Evolutionary conservation across 2,113 vertebrate genomes (phyloP).

Genomic region (Alaudala cheleensis): DNA sequence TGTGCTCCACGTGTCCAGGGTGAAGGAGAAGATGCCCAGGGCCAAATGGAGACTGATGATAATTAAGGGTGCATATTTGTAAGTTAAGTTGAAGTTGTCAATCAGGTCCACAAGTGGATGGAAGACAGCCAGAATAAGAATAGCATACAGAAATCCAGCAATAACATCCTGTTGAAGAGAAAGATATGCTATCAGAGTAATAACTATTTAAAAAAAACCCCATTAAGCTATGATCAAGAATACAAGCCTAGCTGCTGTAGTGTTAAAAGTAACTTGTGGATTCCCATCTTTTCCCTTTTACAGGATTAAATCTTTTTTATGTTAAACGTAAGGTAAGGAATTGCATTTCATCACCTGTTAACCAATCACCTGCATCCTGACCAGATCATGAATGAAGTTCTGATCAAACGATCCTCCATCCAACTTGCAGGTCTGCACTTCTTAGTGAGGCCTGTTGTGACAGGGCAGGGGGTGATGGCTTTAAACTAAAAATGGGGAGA

Average conservation of each 20-base stretch:
- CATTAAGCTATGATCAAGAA: not conserved
- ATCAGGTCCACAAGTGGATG: constrained; percentile 86
- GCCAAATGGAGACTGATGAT: constrained; percentile 87
- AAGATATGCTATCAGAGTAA: not conserved
- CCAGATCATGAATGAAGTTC: not conserved
- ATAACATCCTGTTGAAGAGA: constrained; percentile 86
- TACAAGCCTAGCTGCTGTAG: not conserved
- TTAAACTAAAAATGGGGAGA: not conserved
- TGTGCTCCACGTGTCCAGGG: constrained; percentile 96
- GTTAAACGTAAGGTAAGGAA: not conserved
- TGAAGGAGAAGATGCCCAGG: constrained; percentile 93
- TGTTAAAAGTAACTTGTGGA: not conserved
- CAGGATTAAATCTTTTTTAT: not conserved
- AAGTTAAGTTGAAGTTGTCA: constrained; percentile 88
- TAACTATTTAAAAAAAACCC: not conserved
- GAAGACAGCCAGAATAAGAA: constrained; percentile 87
- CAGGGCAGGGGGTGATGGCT: not conserved
- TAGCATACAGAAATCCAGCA: constrained; percentile 87
- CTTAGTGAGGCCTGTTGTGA: not conserved
- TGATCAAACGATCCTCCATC: not conserved
- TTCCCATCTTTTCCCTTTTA: not conserved
- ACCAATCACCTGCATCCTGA: not conserved
- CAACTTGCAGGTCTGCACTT: not conserved
- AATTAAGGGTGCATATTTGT: constrained; percentile 83
- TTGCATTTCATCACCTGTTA: not conserved